A percentile compares a stretch with the other conserved stretches of the same genome.
Evolutionary conservation across 2,797 vertebrate genomes (phyloP).

Genomic region (Petrocephalus schoutedeni): DNA sequence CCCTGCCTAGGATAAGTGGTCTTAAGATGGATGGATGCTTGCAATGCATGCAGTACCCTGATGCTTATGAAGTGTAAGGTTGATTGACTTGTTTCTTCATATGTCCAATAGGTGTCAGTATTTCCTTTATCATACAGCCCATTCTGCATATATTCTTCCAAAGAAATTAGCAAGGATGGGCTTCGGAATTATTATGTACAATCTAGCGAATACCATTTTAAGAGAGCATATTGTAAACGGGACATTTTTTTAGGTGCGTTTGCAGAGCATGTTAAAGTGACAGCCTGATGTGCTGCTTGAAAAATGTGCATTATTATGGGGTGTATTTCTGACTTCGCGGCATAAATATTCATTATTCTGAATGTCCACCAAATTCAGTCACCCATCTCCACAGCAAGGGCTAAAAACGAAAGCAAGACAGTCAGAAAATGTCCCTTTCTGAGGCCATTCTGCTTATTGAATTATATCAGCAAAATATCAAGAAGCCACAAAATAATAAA

Average conservation of each 20-base stretch:
- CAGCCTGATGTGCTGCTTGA: slow-evolving; percentile 53
- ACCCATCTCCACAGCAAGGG: slow-evolving; percentile 45
- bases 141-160: slow-evolving; percentile 7
- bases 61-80: background rate
- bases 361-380: slow-evolving; percentile 57
- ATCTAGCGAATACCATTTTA: slow-evolving; percentile 62
- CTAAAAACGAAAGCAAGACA: slow-evolving; percentile 52
- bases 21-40: slow-evolving; percentile 1
- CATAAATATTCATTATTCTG: slow-evolving; percentile 63
- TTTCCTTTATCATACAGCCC: slow-evolving; percentile 63
- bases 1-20: background rate
- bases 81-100: background rate
- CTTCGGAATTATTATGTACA: slow-evolving; percentile 40
- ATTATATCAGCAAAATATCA: slow-evolving; percentile 51
- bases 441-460: slow-evolving; percentile 58
- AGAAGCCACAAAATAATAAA: slow-evolving; percentile 57
- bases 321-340: slow-evolving; percentile 56
- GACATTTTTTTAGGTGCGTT: slow-evolving; percentile 62
- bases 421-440: slow-evolving; percentile 54
- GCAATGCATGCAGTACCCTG: background rate
- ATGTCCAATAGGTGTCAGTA: slow-evolving; percentile 71
- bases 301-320: slow-evolving; percentile 66
- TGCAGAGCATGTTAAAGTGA: slow-evolving; percentile 64
- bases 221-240: slow-evolving; percentile 67
- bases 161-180: slow-evolving; percentile 35